These are phyloP conservation scores for Romanomermis culicivorax DNA, from an alignment of 2,888 invertebrate species.

Conservation along the genomic window DNA sequence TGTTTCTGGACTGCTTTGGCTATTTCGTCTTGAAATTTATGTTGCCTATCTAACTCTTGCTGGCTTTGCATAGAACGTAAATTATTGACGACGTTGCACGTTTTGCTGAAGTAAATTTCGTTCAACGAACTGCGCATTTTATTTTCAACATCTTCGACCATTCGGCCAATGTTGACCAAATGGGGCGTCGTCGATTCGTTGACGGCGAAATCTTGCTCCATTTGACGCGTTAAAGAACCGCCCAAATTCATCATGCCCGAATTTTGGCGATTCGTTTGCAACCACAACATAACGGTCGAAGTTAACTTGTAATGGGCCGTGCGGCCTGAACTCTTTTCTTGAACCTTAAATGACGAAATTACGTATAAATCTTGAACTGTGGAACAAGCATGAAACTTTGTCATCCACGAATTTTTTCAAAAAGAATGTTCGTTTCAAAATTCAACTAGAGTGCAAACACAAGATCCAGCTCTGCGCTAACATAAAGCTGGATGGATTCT, in stretches of 20 bases:
- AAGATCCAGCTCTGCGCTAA: too few relatives aligned
- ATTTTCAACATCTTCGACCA: constrained; percentile 71
- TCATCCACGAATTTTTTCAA: too few relatives aligned
- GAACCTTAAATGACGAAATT: constrained; percentile 10
- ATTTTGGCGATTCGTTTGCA: constrained; percentile 63
- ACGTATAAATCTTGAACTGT: background rate
- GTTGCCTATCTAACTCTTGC: background rate
- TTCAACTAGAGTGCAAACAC: too few relatives aligned
- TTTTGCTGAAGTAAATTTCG: constrained; percentile 97
- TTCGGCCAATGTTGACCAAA: background rate
- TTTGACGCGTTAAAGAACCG: constrained; percentile 84
- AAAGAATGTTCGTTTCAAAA: too few relatives aligned
- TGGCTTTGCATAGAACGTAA: constrained; percentile 43
- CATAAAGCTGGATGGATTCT: too few relatives aligned
- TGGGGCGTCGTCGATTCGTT: background rate
- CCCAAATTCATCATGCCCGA: constrained; percentile 98
- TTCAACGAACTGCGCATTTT: constrained; percentile 93
- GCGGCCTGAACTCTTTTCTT: constrained; percentile 76
- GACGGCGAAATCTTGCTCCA: background rate
- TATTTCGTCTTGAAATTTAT: background rate
- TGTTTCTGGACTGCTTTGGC: background rate
- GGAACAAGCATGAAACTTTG: too few relatives aligned
- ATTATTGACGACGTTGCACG: constrained; percentile 89
- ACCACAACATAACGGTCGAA: constrained; percentile 96
- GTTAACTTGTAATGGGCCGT: constrained; percentile 94